phyloP scores from a whole-genome alignment of 2,113 vertebrate species.

The Alosa alosa region DNA sequence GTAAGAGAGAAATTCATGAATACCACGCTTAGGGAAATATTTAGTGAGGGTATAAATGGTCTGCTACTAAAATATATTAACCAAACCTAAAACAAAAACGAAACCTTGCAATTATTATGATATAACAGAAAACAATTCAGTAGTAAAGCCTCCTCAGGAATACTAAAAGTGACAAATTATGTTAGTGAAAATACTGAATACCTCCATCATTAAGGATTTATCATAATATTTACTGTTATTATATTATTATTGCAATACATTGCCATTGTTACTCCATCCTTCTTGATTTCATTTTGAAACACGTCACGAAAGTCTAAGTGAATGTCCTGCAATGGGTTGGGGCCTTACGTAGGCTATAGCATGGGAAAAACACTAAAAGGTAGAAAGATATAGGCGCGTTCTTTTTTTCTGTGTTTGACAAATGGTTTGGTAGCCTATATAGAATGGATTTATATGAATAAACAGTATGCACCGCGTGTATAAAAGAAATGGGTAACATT shows the following conservation, averaged over 20 bases:
- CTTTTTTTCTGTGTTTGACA: neutral
- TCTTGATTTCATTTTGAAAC: neutral
- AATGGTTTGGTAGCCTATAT: neutral
- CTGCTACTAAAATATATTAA: neutral
- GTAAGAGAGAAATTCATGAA: neutral
- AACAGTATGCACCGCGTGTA: neutral
- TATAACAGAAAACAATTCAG: neutral
- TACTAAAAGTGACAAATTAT: neutral
- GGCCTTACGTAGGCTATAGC: neutral
- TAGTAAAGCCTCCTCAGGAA: neutral
- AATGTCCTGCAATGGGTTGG: neutral
- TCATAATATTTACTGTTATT: neutral
- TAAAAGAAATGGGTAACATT: neutral
- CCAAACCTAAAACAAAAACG: neutral
- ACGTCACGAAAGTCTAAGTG: neutral
- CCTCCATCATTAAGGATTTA: neutral
- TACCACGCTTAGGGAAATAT: neutral
- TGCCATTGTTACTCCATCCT: neutral
- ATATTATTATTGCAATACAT: neutral
- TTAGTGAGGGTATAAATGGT: neutral
- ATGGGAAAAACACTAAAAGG: neutral
- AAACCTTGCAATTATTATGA: neutral
- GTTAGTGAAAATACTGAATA: neutral
- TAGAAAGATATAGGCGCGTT: neutral
- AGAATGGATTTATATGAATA: neutral